Evolutionary conservation across 2,797 vertebrate species (phyloP).

Genomic region (Aphelocoma californica): DNA sequence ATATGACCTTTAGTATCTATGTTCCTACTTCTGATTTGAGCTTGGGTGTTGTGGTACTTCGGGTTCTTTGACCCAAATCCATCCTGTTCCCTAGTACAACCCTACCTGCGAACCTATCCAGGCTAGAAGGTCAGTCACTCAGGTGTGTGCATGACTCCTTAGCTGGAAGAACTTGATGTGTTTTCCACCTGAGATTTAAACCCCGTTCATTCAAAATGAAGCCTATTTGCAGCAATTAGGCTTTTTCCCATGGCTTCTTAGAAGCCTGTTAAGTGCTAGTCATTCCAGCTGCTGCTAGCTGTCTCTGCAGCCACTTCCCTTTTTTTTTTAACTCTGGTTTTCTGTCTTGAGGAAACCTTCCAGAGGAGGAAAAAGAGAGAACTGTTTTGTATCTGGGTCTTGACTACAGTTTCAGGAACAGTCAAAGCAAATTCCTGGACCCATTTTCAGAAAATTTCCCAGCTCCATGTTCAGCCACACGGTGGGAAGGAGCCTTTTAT

Average conservation of each 20-base stretch:
- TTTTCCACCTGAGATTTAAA: neutral
- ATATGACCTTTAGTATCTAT: neutral
- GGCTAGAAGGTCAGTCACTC: neutral
- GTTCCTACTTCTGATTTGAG: neutral
- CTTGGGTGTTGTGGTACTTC: neutral
- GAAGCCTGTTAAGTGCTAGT: neutral
- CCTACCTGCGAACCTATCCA: neutral
- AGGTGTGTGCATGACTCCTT: neutral
- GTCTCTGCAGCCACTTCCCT: neutral
- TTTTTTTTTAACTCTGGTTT: neutral
- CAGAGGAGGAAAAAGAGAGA: neutral
- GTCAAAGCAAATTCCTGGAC: neutral
- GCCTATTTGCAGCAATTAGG: neutral
- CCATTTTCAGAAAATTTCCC: neutral
- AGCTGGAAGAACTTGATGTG: neutral
- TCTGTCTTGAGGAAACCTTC: neutral
- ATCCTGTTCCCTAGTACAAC: neutral
- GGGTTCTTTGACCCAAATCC: neutral
- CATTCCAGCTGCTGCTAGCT: neutral
- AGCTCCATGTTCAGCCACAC: neutral
- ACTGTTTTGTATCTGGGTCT: fast-evolving
- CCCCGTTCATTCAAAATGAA: neutral
- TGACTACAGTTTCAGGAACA: neutral
- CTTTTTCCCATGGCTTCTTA: neutral
- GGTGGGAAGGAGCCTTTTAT: neutral